These are phyloP conservation scores for Cyclophora albipunctata DNA, from an alignment of 2,888 invertebrate genomes.

Conservation along the genomic window DNA sequence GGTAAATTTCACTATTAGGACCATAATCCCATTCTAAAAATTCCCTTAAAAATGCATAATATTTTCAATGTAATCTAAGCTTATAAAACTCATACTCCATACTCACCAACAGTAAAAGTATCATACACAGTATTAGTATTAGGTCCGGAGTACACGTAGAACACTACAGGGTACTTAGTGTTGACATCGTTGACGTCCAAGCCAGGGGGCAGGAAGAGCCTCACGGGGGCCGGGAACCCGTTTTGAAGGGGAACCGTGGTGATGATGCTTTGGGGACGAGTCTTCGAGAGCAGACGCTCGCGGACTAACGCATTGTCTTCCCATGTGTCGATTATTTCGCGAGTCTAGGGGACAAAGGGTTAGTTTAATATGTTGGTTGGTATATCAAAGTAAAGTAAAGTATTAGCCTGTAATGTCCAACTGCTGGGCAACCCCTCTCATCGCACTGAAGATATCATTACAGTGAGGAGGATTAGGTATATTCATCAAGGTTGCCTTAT, in stretches of 20 bases:
- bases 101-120: conserved; percentile 75
- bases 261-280: conserved; percentile 69
- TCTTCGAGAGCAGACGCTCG: conserved; percentile 59
- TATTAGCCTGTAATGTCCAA: no score
- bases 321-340: conserved; percentile 60
- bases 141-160: conserved; percentile 90
- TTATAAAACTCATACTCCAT: background rate
- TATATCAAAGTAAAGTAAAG: no score
- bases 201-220: conserved; percentile 80
- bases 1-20: no score
- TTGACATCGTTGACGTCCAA: conserved; percentile 72
- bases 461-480: no score
- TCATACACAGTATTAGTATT: conserved; percentile 85
- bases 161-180: conserved; percentile 80
- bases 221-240: conserved; percentile 77
- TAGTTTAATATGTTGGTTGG: no score
- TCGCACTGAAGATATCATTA: no score
- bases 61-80: no score
- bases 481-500: no score
- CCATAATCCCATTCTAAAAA: no score
- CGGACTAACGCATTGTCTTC: conserved; percentile 76
- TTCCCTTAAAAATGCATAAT: no score
- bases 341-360: conserved; percentile 22
- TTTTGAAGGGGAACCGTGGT: conserved; percentile 74
- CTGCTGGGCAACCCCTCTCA: no score